Percentiles rank a stretch among this genome's conserved stretches.
Conservation (phyloP, 1,140 invertebrate species). For the Scaptodrosophila lebanonensis region DNA sequence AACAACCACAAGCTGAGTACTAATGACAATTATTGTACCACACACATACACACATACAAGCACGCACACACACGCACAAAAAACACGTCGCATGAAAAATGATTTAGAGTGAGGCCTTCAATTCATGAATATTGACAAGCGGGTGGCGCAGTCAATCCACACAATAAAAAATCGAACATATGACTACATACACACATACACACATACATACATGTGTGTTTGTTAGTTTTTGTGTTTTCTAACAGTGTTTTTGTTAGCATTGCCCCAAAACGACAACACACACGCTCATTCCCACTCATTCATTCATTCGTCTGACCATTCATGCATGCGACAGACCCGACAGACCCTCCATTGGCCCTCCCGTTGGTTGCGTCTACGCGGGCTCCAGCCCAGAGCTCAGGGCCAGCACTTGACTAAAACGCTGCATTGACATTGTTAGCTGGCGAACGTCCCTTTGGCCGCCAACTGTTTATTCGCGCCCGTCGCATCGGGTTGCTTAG, state of each 20-base stretch:
- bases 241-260: too few species aligned
- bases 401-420: too few species aligned
- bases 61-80: too few species aligned
- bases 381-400: too few species aligned
- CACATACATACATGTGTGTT: constrained; percentile 12
- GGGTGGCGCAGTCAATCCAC: constrained; percentile 18
- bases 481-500: constrained; percentile 24
- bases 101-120: constrained; percentile 1
- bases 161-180: constrained; percentile 32
- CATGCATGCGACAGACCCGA: too few species aligned
- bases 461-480: constrained; percentile 24
- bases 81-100: background rate
- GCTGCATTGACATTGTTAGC: too few species aligned
- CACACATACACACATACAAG: constrained; percentile 5
- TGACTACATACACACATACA: constrained; percentile 5
- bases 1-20: background rate
- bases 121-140: constrained; percentile 31
- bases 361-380: too few species aligned
- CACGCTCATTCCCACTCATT: constrained; percentile 26
- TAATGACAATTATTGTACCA: background rate
- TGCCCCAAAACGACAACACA: background rate
- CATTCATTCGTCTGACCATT: constrained; percentile 23
- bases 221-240: background rate
- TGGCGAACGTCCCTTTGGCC: too few species aligned
- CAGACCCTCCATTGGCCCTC: too few species aligned